Evolutionary conservation across 2,113 vertebrate species (phyloP), one percentile per base, ranked within the genome.

Genomic region (Blennius ocellaris): DNA sequence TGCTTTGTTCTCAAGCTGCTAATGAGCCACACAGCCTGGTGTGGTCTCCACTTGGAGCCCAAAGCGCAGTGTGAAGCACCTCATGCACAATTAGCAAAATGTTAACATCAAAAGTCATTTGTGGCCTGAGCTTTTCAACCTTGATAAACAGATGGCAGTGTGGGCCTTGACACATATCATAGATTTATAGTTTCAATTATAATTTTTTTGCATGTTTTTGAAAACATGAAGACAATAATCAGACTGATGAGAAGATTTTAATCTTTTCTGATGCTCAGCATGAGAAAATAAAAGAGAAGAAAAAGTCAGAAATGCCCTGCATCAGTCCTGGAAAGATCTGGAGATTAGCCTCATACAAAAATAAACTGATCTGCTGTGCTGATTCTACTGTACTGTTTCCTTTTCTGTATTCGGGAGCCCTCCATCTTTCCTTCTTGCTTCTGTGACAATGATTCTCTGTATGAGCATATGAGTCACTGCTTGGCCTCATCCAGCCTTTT

Each of bases 401-500:
- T 75, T 67, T 39, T 39, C 62, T 56, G 62, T 72, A 74, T 75
- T 70, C 58, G 55, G 78, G 69, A 63, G 59, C 50, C 77, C 55
- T 61, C 57, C 70, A 38, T 81, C 67, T 71, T 80, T 66, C 17
- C 43, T 69, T 78, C 57, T 48, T 37, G 77, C 77, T 73, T 76
- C 59, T 8, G 68, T 69, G 84, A 84, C 80, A 86, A 17, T 77
- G 70, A 88, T 84, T 83, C 73, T 60, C 81, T 79, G 78, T 60
- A 75, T 80, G 70, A 81, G 60, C 52, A 61, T 37, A 61, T 92
- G 93, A 93, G 74, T 93, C 92, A 93, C 75, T 41, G 73, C 75
- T 69, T 82, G 81, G 89, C 89, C 81, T 80, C 67, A 67, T 81
- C 70, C 75, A 80, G 85, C 82, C 81, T 92, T 86, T 86, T 89